Conservation (phyloP, 64 coral and sea anemone genomes). For the Montipora foliosa region DNA sequence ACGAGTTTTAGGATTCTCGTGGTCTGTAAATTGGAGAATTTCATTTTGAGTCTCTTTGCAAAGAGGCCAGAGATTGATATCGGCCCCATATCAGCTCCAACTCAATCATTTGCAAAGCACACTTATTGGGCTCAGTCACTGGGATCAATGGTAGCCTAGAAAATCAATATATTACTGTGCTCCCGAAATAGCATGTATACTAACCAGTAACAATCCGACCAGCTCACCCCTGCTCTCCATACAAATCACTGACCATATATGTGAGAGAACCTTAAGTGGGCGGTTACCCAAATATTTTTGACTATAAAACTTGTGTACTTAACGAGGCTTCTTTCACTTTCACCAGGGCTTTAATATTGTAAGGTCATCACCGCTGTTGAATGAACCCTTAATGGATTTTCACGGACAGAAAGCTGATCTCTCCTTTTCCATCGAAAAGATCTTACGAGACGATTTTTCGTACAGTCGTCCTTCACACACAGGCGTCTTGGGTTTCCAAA, state of each 20-base stretch:
- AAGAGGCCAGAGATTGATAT: not conserved
- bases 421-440: conserved; percentile 33
- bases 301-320: conserved; percentile 5
- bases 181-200: conserved; percentile 7
- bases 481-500: too few species aligned
- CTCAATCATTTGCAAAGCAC: not conserved
- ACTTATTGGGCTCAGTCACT: not conserved
- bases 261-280: not conserved
- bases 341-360: not conserved
- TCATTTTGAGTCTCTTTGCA: too few species aligned
- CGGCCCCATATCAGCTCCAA: not conserved
- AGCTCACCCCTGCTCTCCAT: not conserved
- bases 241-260: not conserved
- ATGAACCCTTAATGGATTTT: not conserved
- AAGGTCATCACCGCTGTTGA: not conserved
- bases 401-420: conserved; percentile 1
- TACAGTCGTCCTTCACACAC: not conserved
- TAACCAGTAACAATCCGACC: not conserved
- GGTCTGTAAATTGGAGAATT: too few species aligned
- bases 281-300: not conserved
- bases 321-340: conserved; percentile 10
- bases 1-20: not conserved
- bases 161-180: conserved; percentile 1
- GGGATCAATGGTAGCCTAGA: not conserved
- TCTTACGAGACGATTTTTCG: conserved; percentile 25